Base-by-base conservation (phyloP, 2,113 vertebrate genomes). In the Grus americana region DNA sequence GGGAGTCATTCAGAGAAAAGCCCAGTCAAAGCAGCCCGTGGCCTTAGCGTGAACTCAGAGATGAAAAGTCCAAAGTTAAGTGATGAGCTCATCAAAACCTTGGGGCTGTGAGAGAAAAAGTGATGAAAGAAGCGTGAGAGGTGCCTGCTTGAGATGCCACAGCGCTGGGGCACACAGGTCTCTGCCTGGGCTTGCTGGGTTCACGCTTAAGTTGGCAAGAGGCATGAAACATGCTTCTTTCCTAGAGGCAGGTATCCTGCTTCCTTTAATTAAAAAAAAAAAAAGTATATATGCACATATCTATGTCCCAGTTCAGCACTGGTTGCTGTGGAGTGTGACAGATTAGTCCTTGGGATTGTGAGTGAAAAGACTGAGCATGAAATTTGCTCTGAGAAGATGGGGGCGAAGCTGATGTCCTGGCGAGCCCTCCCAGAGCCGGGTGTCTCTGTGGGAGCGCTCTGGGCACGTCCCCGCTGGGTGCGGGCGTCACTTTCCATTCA, bases 1-100 rank as follows among this genome's bases (percentile, higher is more conserved):
- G 93, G 87, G 84, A 98, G 91, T 98, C 98, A 98, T 98, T 98
- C 95, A 83, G 97, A 98, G 98, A 98, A 95, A 92, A 97, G 96
- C 96, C 84, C 94, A 98, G 97, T 98, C 97, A 98, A 98, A 98
- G 97, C 97, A 96, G 52, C 90, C 96, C 47, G 2, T 97, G 97
- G 81, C 98, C 98, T 97, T 75, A 72, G 88, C 8, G 0, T 98
- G 98, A 98, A 97, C 98, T 97, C 34, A 0, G 59, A 95, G 92
- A 93, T 96, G 85, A 96, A 93, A 96, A 96, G 66, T 93, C 86
- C 92, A 95, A 93, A 96, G 96, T 89, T 88, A 95, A 92, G 94
- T 46, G 73, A 89, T 96, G 93, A 97, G 59, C 90, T 97, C 67
- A 94, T 97, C 92, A 84, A 92, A 97, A 92, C 89, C 96, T 97